Percentiles rank a stretch among this genome's conserved stretches.
These are phyloP conservation scores for Anoura caudifer DNA, from an alignment of 2,113 vertebrate genomes.

Conservation along the genomic window DNA sequence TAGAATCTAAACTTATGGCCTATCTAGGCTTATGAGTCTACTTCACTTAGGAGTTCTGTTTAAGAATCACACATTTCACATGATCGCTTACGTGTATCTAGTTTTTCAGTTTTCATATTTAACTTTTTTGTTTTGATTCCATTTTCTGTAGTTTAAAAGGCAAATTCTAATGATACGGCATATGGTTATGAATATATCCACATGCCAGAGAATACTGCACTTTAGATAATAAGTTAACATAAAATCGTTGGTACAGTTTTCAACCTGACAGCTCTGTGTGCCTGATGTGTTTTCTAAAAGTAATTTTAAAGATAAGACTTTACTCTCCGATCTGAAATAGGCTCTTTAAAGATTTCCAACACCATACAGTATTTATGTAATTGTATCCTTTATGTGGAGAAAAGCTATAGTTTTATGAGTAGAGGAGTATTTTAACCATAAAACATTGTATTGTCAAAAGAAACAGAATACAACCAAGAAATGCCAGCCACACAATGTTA, in stretches of 20 bases:
- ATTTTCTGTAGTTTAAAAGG: neutral
- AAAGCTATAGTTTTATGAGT: neutral
- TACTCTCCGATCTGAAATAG: constrained; percentile 47
- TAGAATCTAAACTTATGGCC: neutral
- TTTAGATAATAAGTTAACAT: constrained; percentile 42
- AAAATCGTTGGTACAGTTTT: constrained; percentile 12
- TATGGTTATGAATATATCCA: neutral
- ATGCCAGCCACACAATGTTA: neutral
- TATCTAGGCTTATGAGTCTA: neutral
- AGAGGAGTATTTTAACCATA: constrained; percentile 25
- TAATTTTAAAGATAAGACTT: constrained; percentile 55
- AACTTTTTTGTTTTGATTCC: neutral
- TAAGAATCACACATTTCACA: neutral
- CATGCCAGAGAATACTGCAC: constrained; percentile 33
- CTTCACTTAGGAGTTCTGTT: neutral
- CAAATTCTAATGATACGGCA: neutral
- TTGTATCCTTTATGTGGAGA: neutral
- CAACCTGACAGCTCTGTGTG: constrained; percentile 7
- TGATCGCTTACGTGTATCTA: neutral
- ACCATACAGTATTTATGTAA: neutral
- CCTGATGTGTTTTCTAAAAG: constrained; percentile 44
- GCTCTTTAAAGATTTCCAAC: constrained; percentile 36
- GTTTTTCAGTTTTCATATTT: neutral
- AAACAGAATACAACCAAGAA: constrained; percentile 58
- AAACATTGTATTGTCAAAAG: constrained; percentile 30